Evolutionary conservation across 1,140 invertebrate species (phyloP).

Genomic region (Daktulosphaira vitifoliae): DNA sequence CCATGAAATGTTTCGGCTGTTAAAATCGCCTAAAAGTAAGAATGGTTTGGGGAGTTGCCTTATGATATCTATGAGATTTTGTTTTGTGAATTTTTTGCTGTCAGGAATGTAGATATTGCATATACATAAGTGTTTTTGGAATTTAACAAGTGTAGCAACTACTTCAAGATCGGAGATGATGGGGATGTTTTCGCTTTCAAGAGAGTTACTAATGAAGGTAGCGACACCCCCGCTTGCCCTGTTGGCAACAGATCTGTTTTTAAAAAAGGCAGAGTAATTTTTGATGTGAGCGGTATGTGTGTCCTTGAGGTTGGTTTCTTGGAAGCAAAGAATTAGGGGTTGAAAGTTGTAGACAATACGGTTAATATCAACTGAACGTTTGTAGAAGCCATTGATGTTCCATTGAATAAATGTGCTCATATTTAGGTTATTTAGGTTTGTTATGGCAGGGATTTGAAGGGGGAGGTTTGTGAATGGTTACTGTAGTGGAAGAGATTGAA

Average conservation of each 20-base stretch:
- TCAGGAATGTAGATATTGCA: slow-evolving; percentile 8
- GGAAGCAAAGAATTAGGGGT: not conserved
- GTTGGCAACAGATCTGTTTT: not conserved
- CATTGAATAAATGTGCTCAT: not conserved
- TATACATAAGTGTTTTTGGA: not conserved
- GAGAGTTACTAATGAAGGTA: not conserved
- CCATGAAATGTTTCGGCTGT: not conserved
- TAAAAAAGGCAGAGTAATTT: not conserved
- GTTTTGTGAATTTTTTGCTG: not conserved
- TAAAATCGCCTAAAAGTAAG: not conserved
- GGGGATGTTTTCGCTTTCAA: not conserved
- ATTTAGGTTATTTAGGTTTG: not conserved
- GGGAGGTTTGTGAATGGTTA: not conserved
- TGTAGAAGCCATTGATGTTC: not conserved
- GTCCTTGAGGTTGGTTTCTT: not conserved
- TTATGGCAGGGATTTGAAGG: not conserved
- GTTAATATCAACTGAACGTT: not conserved
- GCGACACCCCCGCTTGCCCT: not conserved
- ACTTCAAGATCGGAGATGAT: not conserved
- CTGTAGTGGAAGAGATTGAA: not conserved
- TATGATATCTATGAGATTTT: not conserved
- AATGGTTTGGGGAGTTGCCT: slow-evolving; percentile 4
- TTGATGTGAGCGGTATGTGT: not conserved
- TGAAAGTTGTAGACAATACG: not conserved
- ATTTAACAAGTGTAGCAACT: not conserved